Evolutionary conservation across 2,113 vertebrate species (phyloP), one percentile per base, ranked within the genome.

Genomic region (Hypanus sabinus): DNA sequence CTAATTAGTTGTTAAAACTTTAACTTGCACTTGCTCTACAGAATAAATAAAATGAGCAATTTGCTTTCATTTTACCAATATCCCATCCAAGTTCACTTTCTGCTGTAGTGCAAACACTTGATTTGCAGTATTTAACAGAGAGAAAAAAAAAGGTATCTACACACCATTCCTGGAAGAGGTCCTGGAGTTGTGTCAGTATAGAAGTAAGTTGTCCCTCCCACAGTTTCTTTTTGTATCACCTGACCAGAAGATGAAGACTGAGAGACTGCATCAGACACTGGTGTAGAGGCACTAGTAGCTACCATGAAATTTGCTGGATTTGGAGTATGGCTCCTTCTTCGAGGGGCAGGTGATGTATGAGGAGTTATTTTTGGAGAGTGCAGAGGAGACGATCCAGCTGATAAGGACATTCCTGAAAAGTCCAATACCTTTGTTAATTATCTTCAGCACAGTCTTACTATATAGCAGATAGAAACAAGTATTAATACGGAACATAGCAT

Each of bases 311-410:
- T 99, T 95, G 98, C 98, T 96, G 97, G 97, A 95, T 98, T 99
- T 95, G 99, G 98, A 97, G 99, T 99, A 96, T 99, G 99, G 96
- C 99, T 99, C 96, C 99, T 98, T 95, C 99, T 97, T 95, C 98
- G 97, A 85, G 98, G 98, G 95, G 99, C 98, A 95, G 99, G 99
- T 94, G 99, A 99, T 38, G 98, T 99, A 95, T 99, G 99, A 68
- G 99, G 99, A 95, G 99, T 99, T 95, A 99, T 99, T 98, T 99
- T 99, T 94, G 99, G 99, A 30, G 99, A 99, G 95, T 99, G 99
- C 94, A 99, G 98, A 95, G 99, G 99, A 94, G 99, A 99, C 24
- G 99, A 99, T 94, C 99, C 99, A 91, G 99, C 99, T 95, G 99
- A 99, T 94, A 99, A 95, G 24, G 99, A 99, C 98, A 99, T 98